phyloP scores from a whole-genome alignment of 2,113 vertebrate species.

The Entelurus aequoreus region DNA sequence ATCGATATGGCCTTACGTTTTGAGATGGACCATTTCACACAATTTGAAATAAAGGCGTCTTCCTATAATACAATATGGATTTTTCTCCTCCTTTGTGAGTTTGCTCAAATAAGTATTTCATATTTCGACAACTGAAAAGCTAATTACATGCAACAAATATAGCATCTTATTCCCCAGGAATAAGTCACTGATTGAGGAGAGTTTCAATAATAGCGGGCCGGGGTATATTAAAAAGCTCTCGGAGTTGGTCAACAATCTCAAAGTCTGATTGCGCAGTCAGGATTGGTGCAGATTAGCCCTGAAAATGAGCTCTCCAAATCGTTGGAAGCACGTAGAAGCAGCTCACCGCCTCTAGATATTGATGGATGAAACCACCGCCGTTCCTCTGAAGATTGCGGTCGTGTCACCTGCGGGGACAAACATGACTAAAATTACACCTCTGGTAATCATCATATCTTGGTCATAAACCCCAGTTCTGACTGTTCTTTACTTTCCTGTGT shows the following conservation, averaged over 20 bases:
- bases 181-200: conserved; percentile 25
- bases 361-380: conserved; percentile 18
- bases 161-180: conserved; percentile 55
- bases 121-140: background rate
- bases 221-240: conserved; percentile 8
- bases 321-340: conserved; percentile 39
- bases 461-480: too few species aligned
- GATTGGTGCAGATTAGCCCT: conserved; percentile 32
- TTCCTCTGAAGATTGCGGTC: conserved; percentile 2
- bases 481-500: too few species aligned
- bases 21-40: background rate
- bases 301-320: conserved; percentile 35
- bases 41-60: conserved; percentile 27
- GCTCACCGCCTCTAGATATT: conserved; percentile 18
- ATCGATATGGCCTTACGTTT: background rate
- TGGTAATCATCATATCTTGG: too few species aligned
- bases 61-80: background rate
- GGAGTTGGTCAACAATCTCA: conserved; percentile 17
- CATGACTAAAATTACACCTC: too few species aligned
- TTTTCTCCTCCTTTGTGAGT: background rate
- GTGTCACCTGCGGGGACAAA: conserved; percentile 63
- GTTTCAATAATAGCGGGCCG: conserved; percentile 18
- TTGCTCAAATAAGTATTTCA: background rate
- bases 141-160: conserved; percentile 4
- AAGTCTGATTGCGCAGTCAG: conserved; percentile 14